A percentile compares a stretch with the other conserved stretches of the same genome.
Evolutionary conservation across 2,113 vertebrate genomes (phyloP).

Genomic region (Lutjanus erythropterus): DNA sequence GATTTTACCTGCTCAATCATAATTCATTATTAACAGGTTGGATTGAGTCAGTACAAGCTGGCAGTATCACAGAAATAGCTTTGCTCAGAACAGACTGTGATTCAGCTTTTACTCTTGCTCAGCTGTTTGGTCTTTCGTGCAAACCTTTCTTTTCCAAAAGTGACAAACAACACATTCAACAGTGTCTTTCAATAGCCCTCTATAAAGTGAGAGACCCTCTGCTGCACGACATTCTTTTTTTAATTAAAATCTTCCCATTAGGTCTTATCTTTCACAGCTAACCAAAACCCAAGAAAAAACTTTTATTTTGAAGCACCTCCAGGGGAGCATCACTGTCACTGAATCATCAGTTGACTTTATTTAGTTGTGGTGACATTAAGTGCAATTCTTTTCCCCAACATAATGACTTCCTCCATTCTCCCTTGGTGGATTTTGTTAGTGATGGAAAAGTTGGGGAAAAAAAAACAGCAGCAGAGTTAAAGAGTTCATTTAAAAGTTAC

Average conservation of each 20-base stretch:
- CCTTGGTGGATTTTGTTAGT: too few species aligned
- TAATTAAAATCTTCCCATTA: not conserved
- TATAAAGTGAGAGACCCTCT: not conserved
- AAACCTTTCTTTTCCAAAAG: slow-evolving; percentile 2
- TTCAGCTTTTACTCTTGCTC: slow-evolving; percentile 21
- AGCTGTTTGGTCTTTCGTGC: slow-evolving; percentile 7
- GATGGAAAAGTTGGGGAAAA: too few species aligned
- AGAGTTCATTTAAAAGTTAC: too few species aligned
- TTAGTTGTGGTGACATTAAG: not conserved
- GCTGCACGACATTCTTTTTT: not conserved
- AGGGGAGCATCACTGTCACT: not conserved
- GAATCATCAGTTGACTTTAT: slow-evolving; percentile 8
- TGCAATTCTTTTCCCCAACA: not conserved
- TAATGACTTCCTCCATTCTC: slow-evolving; percentile 6
- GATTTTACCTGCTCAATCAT: slow-evolving; percentile 58
- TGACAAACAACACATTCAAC: not conserved
- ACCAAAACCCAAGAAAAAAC: not conserved
- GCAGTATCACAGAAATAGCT: slow-evolving; percentile 37
- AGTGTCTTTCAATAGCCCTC: not conserved
- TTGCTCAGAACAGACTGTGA: slow-evolving; percentile 21
- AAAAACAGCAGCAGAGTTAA: too few species aligned
- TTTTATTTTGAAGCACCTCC: not conserved
- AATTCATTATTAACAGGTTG: slow-evolving; percentile 70
- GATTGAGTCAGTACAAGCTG: slow-evolving; percentile 49
- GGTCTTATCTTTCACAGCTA: not conserved